phyloP scores from a whole-genome alignment of 92 coral and sea anemone species.

The Umimayanthus kanabou region DNA sequence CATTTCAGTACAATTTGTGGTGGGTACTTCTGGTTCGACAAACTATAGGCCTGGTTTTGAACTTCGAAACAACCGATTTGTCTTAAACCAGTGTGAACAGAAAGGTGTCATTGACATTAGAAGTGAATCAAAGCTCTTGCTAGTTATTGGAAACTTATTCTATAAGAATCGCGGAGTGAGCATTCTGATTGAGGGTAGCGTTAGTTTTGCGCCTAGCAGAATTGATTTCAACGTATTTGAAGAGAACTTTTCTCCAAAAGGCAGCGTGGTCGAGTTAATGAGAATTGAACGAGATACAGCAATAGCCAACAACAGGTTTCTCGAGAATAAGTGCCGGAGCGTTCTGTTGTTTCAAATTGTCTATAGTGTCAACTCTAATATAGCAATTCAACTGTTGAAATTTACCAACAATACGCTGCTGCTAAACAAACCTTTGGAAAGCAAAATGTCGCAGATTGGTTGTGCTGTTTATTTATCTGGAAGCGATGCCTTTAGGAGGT shows the following conservation, averaged over 20 bases:
- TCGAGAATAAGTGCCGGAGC: constrained; percentile 27
- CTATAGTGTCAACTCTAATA: not conserved
- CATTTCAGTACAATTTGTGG: not conserved
- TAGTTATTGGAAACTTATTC: constrained; percentile 41
- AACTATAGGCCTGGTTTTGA: not conserved
- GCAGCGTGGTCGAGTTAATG: constrained; percentile 46
- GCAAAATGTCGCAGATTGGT: too few species aligned
- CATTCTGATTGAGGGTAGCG: constrained; percentile 35
- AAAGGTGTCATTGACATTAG: constrained; percentile 33
- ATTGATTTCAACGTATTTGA: constrained; percentile 44
- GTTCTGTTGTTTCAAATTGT: constrained; percentile 37
- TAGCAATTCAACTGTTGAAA: not conserved
- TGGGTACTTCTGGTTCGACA: not conserved
- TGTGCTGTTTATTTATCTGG: constrained; percentile 52
- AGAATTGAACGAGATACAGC: constrained; percentile 28
- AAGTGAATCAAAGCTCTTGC: not conserved
- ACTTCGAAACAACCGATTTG: constrained; percentile 35
- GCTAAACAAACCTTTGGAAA: not conserved
- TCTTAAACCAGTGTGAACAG: constrained; percentile 39
- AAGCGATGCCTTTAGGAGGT: constrained; percentile 20
- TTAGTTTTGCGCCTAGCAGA: not conserved
- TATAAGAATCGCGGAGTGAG: constrained; percentile 35
- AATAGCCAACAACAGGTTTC: constrained; percentile 48
- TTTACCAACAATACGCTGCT: constrained; percentile 50
- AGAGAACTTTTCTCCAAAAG: constrained; percentile 32